Base-by-base conservation (phyloP, 2,888 invertebrate genomes). In the Arge pagana region DNA sequence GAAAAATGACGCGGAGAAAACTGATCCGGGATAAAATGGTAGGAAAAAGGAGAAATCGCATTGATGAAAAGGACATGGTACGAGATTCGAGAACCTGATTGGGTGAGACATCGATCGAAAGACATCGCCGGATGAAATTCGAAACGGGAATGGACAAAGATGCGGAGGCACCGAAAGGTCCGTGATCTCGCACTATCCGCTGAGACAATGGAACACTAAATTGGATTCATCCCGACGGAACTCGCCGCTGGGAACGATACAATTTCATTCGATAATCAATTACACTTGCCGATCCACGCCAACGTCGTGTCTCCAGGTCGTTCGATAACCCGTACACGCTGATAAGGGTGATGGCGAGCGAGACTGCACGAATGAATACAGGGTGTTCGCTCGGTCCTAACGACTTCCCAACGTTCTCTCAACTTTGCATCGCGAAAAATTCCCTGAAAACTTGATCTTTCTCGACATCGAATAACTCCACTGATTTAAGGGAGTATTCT, bases 121-220 rank as follows among this genome's bases (percentile, higher is more conserved):
- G 42, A 42, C 30, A 31, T 42, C 42, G 18, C n/a, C n/a, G 31
- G 42, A 45, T 45, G 45, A 45, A 45, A 45, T 33, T 33, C 33
- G 45, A 33, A 45, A 45, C 45, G 33, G 33, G 33, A 13, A 42
- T n/a, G 42, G 42, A 42, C 11, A 30, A 30, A 31, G 11, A 19
- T 42, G 30, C 42, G 18, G 42, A 28, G 42, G 28, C 42, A 42
- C 28, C 19, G 42, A 8, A 11, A 19, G 23, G 30, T 42, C 30
- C 30, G 28, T 42, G 42, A 42, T 42, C 42, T 19, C 8, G 10
- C 42, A 31, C 19, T 42, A 28, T 28, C 42, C 30, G 30, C 13
- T 19, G 42, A 31, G 42, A 42, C 42, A 42, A 42, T 42, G 30
- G 8, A n/a, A n/a, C n/a, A n/a, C n/a, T n/a, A n/a, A n/a, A n/a